Base-by-base conservation (phyloP, 2,113 vertebrate species). In the Oncorhynchus nerka region DNA sequence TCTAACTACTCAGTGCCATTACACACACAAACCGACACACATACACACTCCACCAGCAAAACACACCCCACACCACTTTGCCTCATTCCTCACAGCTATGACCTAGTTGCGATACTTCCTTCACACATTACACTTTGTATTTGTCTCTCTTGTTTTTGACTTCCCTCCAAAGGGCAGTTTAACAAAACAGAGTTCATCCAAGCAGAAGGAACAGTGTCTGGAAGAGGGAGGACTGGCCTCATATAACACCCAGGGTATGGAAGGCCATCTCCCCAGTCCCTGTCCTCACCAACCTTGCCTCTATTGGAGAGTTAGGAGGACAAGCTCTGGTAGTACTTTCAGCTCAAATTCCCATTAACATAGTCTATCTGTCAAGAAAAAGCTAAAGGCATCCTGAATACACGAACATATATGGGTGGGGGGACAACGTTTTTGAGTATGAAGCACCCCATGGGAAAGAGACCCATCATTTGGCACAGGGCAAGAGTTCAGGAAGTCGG, bases 141-240 rank as follows among this genome's bases (percentile, higher is more conserved):
- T 83, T 71, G 75, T 79, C 64, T 76, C 30, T 73, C 66, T 83
- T 12, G 62, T 84, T 84, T 83, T 71, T 77, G 62, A 85, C 69
- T 75, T 87, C 61, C 84, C 79, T 85, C 84, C 74, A 85, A 84
- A 83, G 78, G 81, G 72, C 32, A 78, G 79, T 78, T 87, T 79
- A 83, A 76, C 78, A 68, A 73, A 82, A 68, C 45, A 75, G 1
- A 6, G 45, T 61, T 85, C 78, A 88, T 75, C 74, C 85, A 87
- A 83, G 84, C 84, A 85, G 85, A 88, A 86, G 80, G 75, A 88
- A 82, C 64, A 67, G 68, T 78, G 79, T 85, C 85, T 89, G 79
- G 81, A 62, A 83, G 81, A 86, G 64, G 8, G 79, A 70, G 78
- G 45, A 75, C 77, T 84, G 82, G 76, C 79, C 79, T 83, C 78